Conservation (phyloP, 2,797 vertebrate species). For the Pangasius krempfi region DNA sequence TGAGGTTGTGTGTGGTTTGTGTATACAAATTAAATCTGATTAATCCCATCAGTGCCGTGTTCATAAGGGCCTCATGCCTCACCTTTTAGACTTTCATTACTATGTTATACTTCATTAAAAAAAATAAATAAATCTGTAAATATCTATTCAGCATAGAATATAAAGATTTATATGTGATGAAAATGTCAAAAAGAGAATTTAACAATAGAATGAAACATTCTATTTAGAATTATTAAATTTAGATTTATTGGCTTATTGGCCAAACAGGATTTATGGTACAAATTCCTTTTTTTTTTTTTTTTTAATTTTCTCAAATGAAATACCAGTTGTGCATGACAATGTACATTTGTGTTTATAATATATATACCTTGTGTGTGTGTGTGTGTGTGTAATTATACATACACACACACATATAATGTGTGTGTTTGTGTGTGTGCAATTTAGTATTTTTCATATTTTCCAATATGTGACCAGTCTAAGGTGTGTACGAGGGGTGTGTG, state of each 20-base stretch:
- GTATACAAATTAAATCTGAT: not conserved
- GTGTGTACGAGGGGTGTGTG: not conserved
- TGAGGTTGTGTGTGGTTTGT: not conserved
- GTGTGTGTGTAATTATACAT: not conserved
- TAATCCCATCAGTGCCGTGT: no score
- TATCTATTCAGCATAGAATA: constrained; percentile 44
- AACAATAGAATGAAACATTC: constrained; percentile 2
- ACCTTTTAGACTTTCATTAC: not conserved
- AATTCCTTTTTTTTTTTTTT: constrained; percentile 30
- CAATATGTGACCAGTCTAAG: constrained; percentile 57
- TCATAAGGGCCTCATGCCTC: not conserved
- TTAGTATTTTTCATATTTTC: constrained; percentile 53
- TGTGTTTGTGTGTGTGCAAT: not conserved
- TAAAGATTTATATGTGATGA: constrained; percentile 41
- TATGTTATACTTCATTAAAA: not conserved
- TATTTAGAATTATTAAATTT: constrained; percentile 37
- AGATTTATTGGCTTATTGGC: constrained; percentile 14
- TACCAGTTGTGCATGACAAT: constrained; percentile 56
- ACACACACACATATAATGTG: constrained; percentile 10
- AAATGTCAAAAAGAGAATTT: constrained; percentile 30
- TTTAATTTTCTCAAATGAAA: constrained; percentile 1
- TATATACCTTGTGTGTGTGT: constrained; percentile 39
- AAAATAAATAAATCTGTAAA: constrained; percentile 49
- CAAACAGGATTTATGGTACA: constrained; percentile 41
- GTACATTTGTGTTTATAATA: constrained; percentile 40